Base-by-base conservation (phyloP, 2,888 invertebrate species). In the Dynastes grantii region DNA sequence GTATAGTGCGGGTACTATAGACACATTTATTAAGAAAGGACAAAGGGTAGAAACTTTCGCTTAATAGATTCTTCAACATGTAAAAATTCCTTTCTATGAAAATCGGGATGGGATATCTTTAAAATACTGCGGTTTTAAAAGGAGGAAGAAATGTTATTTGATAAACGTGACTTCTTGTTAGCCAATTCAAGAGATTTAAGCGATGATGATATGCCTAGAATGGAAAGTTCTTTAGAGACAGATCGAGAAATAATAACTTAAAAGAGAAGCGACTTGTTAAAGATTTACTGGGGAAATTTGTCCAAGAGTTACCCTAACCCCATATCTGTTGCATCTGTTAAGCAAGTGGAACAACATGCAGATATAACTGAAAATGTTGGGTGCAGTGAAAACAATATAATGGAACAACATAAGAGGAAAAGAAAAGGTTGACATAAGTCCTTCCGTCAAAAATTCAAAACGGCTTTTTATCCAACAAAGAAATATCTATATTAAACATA, bases 261-360 rank as follows among this genome's bases (percentile, higher is more conserved):
- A 83, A 85, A 76, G 83, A 84, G 64, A 84, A 85, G 78, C 83
- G 84, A 68, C 51, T 86, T 27, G 87, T 87, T 0, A 85, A 84
- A 67, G 84, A 81, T 76, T 75, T 83, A 45, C 79, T 88, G 61
- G 86, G 84, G 6, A 22, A 81, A 84, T 79, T 84, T 87, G 79
- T 85, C 87, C 0, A 85, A 85, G 78, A 85, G 85, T 4, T 85
- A 80, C 63, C 84, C 85, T 5, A 85, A 85, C 22, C 22, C 22
- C 81, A 82, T 85, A 53, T 83, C 77, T 51, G 27, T 64, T 29
- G 22, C 22, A 22, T 6, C 37, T 37, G 4, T 37, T 3, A 79
- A 75, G 29, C n/a, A 37, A 13, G 9, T 8, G 11, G 29, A 37
- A 8, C 51, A 64, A 16, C 5, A 29, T 22, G 16, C n/a, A 76